Conservation (phyloP, 2,888 invertebrate genomes). For the Eubasilissa splendida region DNA sequence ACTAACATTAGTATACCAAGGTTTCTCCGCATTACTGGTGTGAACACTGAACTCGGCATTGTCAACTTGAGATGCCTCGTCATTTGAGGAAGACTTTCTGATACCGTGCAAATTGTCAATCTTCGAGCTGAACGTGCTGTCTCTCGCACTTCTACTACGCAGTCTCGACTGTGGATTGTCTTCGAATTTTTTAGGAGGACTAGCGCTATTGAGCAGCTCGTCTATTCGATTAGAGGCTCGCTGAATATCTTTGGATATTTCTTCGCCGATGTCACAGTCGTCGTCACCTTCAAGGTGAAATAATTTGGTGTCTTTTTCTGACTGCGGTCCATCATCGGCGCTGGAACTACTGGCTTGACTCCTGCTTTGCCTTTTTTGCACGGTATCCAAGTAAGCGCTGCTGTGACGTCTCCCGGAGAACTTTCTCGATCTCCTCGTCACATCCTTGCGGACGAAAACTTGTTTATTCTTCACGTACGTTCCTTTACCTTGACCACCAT, state of each 20-base stretch:
- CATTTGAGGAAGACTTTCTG: constrained; percentile 70
- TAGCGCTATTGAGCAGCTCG: constrained; percentile 69
- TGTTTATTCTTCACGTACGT: constrained; percentile 76
- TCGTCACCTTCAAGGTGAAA: constrained; percentile 73
- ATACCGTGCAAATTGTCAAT: constrained; percentile 75
- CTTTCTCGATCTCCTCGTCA: constrained; percentile 70
- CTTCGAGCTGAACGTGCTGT: constrained; percentile 72
- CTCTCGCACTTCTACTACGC: constrained; percentile 56
- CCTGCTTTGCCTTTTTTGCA: constrained; percentile 66
- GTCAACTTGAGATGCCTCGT: constrained; percentile 63
- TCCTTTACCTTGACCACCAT: constrained; percentile 64
- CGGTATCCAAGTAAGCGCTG: constrained; percentile 65
- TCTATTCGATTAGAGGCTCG: constrained; percentile 74
- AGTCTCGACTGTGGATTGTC: constrained; percentile 64
- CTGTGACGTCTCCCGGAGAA: constrained; percentile 70
- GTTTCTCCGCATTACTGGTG: constrained; percentile 64
- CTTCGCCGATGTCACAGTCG: constrained; percentile 72
- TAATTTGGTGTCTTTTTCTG: constrained; percentile 65
- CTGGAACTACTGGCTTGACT: constrained; percentile 67
- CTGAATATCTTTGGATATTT: constrained; percentile 73
- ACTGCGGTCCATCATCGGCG: constrained; percentile 60
- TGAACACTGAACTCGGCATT: constrained; percentile 29
- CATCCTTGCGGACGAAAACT: constrained; percentile 70
- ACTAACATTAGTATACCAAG: constrained; percentile 72
- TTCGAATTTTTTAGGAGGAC: constrained; percentile 62